Conservation (phyloP, 2,797 vertebrate species). For the Pelobates cultripes region DNA sequence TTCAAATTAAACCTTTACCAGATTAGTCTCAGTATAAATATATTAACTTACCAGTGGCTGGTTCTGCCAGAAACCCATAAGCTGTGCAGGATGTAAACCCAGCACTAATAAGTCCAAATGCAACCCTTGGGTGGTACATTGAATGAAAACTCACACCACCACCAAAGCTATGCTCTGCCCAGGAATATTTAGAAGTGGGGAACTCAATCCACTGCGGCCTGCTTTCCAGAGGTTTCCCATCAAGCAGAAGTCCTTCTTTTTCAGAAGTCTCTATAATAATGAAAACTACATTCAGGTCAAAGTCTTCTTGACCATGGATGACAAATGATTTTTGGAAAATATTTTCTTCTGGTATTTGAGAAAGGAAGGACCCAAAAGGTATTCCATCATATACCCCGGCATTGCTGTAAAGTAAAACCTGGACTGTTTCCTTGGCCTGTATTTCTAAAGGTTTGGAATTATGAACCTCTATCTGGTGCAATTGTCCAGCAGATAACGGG, state of each 20-base stretch:
- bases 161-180: constrained; percentile 60
- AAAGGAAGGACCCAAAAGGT: constrained; percentile 65
- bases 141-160: constrained; percentile 28
- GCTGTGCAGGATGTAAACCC: constrained; percentile 62
- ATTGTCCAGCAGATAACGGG: constrained; percentile 26
- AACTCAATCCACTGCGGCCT: constrained; percentile 58
- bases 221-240: constrained; percentile 37
- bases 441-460: constrained; percentile 55
- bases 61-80: constrained; percentile 66
- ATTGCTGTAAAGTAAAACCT: constrained; percentile 69
- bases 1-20: too few species aligned
- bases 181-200: constrained; percentile 65
- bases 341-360: constrained; percentile 56
- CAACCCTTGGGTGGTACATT: constrained; percentile 59
- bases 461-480: accelerated
- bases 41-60: constrained; percentile 60
- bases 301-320: constrained; percentile 49
- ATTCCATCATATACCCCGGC: not conserved
- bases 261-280: constrained; percentile 60
- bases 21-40: too few species aligned
- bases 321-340: constrained; percentile 65
- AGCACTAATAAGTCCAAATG: constrained; percentile 68
- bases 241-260: constrained; percentile 48
- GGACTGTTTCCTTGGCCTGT: constrained; percentile 59
- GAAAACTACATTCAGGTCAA: constrained; percentile 63